A percentile compares a stretch with the other conserved stretches of the same genome.
Conservation (phyloP, 2,113 vertebrate species). For the Taurulus bubalis region DNA sequence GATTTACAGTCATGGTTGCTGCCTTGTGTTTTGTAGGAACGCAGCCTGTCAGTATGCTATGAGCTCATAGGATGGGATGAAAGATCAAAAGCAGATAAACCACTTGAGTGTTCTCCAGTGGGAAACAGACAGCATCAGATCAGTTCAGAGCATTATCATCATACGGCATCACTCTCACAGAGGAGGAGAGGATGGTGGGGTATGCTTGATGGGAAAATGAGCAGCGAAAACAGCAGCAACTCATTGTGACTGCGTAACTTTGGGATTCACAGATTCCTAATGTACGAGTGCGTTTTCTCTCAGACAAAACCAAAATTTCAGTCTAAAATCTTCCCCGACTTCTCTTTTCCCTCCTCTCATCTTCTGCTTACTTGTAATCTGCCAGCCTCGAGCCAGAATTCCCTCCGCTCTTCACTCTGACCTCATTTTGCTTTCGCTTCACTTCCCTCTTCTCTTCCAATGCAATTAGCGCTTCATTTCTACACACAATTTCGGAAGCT, state of each 20-base stretch:
- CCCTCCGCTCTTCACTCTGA: conserved; percentile 61
- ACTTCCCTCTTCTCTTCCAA: conserved; percentile 30
- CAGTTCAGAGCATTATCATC: conserved; percentile 47
- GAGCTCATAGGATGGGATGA: conserved; percentile 64
- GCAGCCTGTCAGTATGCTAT: conserved; percentile 48
- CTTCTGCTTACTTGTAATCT: conserved; percentile 62
- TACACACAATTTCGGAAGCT: conserved; percentile 19
- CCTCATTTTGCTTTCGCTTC: conserved; percentile 69
- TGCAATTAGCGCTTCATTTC: conserved; percentile 54
- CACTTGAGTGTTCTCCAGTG: conserved; percentile 44
- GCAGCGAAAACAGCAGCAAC: conserved; percentile 11
- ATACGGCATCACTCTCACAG: conserved; percentile 25
- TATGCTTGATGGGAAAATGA: conserved; percentile 11
- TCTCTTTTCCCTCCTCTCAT: conserved; percentile 32
- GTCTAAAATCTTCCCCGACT: neutral
- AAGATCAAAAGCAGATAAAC: conserved; percentile 72
- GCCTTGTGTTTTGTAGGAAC: conserved; percentile 48
- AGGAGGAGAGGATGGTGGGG: conserved; percentile 1
- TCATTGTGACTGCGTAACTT: conserved; percentile 17
- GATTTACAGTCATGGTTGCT: conserved; percentile 51
- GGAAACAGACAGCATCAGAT: conserved; percentile 42
- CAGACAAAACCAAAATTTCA: neutral
- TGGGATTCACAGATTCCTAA: conserved; percentile 38
- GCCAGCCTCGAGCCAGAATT: conserved; percentile 53
- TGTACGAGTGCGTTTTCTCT: conserved; percentile 4